phyloP scores from a whole-genome alignment of 2,797 vertebrate genomes.

The Sebastes trivittatus region DNA sequence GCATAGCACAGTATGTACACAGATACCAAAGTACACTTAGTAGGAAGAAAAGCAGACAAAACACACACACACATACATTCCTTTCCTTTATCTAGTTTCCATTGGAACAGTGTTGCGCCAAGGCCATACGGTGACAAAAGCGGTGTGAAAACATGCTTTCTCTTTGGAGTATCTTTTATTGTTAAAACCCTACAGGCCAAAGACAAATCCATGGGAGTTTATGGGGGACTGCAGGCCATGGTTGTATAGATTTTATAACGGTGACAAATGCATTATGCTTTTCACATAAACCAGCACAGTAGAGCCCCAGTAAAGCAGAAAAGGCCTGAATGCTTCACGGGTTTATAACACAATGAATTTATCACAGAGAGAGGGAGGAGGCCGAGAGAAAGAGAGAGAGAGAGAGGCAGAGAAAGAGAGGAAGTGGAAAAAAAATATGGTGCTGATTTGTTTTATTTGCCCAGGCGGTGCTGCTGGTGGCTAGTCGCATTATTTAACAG shows the following conservation, averaged over 20 bases:
- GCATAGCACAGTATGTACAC: slow-evolving; percentile 26
- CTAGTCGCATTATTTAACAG: slow-evolving; percentile 40
- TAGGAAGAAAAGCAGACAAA: slow-evolving; percentile 49
- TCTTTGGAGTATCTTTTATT: slow-evolving; percentile 64
- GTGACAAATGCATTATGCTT: slow-evolving; percentile 70
- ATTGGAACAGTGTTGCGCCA: slow-evolving; percentile 56
- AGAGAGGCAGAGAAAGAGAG: not conserved
- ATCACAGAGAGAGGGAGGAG: slow-evolving; percentile 52
- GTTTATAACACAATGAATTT: slow-evolving; percentile 76
- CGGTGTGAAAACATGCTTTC: slow-evolving; percentile 61
- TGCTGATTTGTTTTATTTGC: slow-evolving; percentile 69
- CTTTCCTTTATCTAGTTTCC: slow-evolving; percentile 62
- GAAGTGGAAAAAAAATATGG: slow-evolving; percentile 29
- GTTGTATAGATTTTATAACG: slow-evolving; percentile 72
- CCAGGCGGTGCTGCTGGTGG: slow-evolving; percentile 43
- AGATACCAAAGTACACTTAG: slow-evolving; percentile 33
- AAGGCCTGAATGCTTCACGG: slow-evolving; percentile 68
- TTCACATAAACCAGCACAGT: slow-evolving; percentile 71
- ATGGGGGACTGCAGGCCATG: slow-evolving; percentile 67
- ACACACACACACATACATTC: slow-evolving; percentile 50
- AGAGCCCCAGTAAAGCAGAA: slow-evolving; percentile 69
- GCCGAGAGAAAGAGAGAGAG: not conserved
- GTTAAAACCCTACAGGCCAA: slow-evolving; percentile 59
- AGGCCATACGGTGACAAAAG: slow-evolving; percentile 64
- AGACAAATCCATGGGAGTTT: slow-evolving; percentile 71